phyloP scores from a whole-genome alignment of 2,113 vertebrate genomes.

The Eclectus roratus region DNA sequence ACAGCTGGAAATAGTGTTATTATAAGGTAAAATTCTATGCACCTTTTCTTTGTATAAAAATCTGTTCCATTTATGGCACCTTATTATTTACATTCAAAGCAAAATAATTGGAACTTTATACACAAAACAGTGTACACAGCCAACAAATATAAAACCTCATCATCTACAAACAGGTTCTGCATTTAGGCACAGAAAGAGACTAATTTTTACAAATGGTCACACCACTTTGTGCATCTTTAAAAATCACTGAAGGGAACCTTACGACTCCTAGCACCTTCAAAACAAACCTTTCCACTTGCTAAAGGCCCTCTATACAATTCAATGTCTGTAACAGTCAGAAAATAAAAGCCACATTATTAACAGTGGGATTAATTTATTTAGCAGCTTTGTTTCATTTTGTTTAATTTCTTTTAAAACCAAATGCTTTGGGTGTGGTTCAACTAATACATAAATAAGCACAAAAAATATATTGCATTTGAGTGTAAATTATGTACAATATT shows the following conservation, averaged over 20 bases:
- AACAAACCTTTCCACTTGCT: neutral
- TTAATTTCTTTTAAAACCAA: neutral
- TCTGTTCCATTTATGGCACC: neutral
- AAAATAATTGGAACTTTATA: constrained; percentile 17
- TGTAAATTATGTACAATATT: neutral
- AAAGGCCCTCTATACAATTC: neutral
- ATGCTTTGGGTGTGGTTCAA: neutral
- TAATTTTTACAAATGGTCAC: neutral
- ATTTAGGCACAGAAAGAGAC: neutral
- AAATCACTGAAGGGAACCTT: neutral
- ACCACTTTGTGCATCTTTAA: neutral
- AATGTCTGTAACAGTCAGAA: neutral
- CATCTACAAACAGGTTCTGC: neutral
- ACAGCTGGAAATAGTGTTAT: neutral
- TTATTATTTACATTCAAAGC: constrained; percentile 16
- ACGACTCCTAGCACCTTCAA: neutral
- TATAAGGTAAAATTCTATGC: neutral
- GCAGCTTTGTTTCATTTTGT: neutral
- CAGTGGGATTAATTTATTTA: neutral
- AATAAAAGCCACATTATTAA: neutral
- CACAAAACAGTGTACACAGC: neutral
- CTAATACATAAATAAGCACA: neutral
- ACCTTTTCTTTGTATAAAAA: neutral
- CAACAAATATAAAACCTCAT: constrained; percentile 14
- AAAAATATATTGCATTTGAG: neutral